Evolutionary conservation across 1,140 invertebrate species (phyloP).

Genomic region (Drosophila pachea): DNA sequence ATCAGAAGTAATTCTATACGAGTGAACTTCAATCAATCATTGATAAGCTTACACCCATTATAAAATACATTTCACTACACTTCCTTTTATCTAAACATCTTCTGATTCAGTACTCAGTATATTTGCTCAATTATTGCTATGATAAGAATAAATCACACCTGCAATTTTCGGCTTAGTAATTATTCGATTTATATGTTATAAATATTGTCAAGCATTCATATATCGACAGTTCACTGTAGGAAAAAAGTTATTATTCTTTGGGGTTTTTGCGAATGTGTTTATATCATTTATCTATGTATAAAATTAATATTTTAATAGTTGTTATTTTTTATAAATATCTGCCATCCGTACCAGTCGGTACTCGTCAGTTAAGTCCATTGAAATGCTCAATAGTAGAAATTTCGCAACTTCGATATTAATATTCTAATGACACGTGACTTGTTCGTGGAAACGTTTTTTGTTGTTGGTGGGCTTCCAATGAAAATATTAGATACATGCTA

Average conservation of each 20-base stretch:
- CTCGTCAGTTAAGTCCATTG: too few species aligned
- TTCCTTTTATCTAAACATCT: too few species aligned
- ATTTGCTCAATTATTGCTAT: too few species aligned
- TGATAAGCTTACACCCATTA: not conserved
- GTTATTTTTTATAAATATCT: not conserved
- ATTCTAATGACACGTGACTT: too few species aligned
- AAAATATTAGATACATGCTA: conserved; percentile 16
- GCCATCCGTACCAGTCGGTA: conserved; percentile 1
- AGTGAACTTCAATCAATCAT: not conserved
- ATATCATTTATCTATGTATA: not conserved
- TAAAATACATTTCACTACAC: not conserved
- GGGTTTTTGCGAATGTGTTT: conserved; percentile 9
- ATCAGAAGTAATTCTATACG: not conserved
- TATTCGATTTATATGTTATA: too few species aligned
- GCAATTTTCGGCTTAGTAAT: too few species aligned
- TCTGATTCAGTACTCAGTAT: too few species aligned
- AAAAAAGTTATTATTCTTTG: not conserved
- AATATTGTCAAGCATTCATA: too few species aligned
- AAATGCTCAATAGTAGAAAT: too few species aligned
- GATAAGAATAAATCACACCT: too few species aligned
- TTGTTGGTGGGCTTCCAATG: not conserved
- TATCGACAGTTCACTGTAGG: too few species aligned
- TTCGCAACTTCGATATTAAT: too few species aligned
- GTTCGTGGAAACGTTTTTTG: not conserved
- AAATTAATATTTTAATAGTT: not conserved